Evolutionary conservation across 2,888 invertebrate species (phyloP), one percentile per base, ranked within the genome.

Genomic region (Acrobeloides nanus): DNA sequence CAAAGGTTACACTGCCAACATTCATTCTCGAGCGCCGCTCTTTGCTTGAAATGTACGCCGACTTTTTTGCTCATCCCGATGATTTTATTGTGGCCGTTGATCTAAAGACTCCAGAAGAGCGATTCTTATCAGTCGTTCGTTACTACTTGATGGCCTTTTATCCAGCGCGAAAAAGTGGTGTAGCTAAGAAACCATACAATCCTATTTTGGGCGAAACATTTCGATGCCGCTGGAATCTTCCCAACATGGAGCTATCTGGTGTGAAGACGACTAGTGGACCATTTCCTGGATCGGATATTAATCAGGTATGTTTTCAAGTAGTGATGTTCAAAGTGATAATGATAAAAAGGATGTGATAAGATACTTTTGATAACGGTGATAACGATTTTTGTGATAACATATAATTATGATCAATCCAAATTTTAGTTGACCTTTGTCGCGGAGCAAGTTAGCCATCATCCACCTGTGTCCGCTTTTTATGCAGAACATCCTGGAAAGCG

Each of bases 61-160:
- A 99, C 79, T 97, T 95, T 75, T 93, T 99, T 78, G 92, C 97
- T 10, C 97, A 99, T 81, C 93, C 97, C 0, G 93, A 95, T 77
- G 82, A 92, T 68, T 95, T 97, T 78, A 81, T 72, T 15, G 42
- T 49, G 86, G 56, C 85, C 82, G 89, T 89, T 77, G 75, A 56
- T 7, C 51, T 62, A 18, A 56, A 62, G 10, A 57, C 56, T 8
- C 57, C 71, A 0, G 71, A 71, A 46, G 57, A 64, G 46, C 50
- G 71, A 33, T 65, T 66, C 48, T 53, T 70, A 51, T 64, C 44
- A 38, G 62, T 59, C 25, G 84, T 92, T 1, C 82, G 85, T 61
- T 99, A 95, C 92, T 99, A 97, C 79, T 78, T 99, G 66, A 90
- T 90, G 64, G 90, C 95, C 48, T 99, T 90, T 79, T 95, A 97